Evolutionary conservation across 2,113 vertebrate species (phyloP).

Genomic region (Rhodinocichla rosea): DNA sequence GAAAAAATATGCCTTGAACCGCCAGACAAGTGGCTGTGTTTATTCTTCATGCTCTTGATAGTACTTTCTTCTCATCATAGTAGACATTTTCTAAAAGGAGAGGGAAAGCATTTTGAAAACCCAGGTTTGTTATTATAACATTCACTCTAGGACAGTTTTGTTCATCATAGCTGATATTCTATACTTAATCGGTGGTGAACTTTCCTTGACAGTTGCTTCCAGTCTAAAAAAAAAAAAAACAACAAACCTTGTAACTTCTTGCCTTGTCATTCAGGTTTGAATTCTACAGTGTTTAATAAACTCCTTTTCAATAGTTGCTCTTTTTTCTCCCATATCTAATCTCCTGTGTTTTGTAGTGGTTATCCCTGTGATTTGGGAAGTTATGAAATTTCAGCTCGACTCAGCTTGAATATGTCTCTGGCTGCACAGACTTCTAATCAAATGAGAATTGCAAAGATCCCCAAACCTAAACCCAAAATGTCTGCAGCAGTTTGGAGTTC

Average conservation of each 20-base stretch:
- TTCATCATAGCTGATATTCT: not conserved
- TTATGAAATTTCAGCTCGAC: not conserved
- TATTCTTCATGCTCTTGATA: not conserved
- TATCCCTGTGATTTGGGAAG: not conserved
- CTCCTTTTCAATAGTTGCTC: not conserved
- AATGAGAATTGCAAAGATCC: not conserved
- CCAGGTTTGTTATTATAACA: not conserved
- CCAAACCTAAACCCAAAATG: not conserved
- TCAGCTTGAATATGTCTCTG: not conserved
- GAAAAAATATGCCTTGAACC: not conserved
- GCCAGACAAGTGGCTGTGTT: not conserved
- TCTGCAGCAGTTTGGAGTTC: not conserved
- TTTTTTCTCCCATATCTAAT: not conserved
- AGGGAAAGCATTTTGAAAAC: not conserved
- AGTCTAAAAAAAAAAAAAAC: not conserved
- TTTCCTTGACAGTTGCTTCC: not conserved
- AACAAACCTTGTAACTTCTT: not conserved
- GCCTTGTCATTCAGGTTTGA: not conserved
- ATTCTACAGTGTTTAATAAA: not conserved
- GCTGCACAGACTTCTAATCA: not conserved
- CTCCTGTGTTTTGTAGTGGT: not conserved
- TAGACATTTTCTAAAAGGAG: not conserved
- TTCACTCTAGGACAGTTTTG: not conserved
- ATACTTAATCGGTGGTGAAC: not conserved
- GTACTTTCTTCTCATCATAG: not conserved